Conservation (phyloP, 2,113 vertebrate genomes). For the Hypomesus transpacificus region DNA sequence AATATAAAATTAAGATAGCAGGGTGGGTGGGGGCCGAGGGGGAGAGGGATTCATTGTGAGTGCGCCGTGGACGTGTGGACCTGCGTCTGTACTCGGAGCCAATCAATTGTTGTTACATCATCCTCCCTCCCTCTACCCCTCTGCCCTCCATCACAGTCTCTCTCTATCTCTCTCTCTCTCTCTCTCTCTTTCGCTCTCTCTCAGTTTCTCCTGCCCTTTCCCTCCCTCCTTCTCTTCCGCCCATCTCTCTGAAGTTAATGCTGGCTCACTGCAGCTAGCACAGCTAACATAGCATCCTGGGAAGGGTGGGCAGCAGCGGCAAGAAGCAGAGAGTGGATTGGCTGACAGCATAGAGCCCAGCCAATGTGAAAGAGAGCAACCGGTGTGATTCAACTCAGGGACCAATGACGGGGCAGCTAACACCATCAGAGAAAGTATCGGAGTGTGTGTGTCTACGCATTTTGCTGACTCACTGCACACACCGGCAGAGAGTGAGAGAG, state of each 20-base stretch:
- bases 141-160: constrained; percentile 17
- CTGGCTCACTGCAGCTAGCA: constrained; percentile 82
- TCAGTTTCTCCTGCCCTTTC: constrained; percentile 64
- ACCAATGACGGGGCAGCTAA: constrained; percentile 35
- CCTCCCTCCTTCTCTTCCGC: constrained; percentile 50
- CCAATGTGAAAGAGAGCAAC: constrained; percentile 25
- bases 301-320: constrained; percentile 78
- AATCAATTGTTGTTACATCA: constrained; percentile 37
- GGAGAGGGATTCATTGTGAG: not conserved
- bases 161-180: constrained; percentile 26
- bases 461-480: constrained; percentile 57
- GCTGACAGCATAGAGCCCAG: constrained; percentile 36
- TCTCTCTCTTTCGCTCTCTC: constrained; percentile 61
- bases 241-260: constrained; percentile 67
- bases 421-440: constrained; percentile 10
- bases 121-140: not conserved
- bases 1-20: not conserved
- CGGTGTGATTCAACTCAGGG: constrained; percentile 12
- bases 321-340: constrained; percentile 62
- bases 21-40: constrained; percentile 33
- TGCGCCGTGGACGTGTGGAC: not conserved
- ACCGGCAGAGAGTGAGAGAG: constrained; percentile 3
- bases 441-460: not conserved
- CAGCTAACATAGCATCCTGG: constrained; percentile 79
- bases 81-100: constrained; percentile 4